Evolutionary conservation across 2,113 vertebrate genomes (phyloP).

Genomic region (Petroica traversi): DNA sequence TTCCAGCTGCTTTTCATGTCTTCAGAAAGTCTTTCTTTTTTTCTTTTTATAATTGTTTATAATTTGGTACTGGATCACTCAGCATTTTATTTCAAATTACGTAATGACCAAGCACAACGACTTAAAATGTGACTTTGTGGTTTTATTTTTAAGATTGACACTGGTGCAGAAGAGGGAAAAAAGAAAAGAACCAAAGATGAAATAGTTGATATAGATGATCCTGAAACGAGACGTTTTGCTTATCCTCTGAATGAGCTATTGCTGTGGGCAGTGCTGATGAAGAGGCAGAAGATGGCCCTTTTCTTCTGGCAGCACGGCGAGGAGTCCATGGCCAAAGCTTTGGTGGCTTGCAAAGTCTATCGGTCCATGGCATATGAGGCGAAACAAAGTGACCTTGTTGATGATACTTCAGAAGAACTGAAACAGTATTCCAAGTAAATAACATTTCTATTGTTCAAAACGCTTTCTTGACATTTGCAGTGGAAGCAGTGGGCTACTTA

Average conservation of each 20-base stretch:
- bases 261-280: constrained; percentile 98
- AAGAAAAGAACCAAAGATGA: constrained; percentile 95
- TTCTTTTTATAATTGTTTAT: background rate
- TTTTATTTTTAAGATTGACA: constrained; percentile 74
- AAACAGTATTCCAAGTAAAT: constrained; percentile 94
- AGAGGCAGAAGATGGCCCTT: constrained; percentile 96
- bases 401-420: constrained; percentile 94
- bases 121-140: background rate
- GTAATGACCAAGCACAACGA: background rate
- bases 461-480: background rate
- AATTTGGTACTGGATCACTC: background rate
- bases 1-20: background rate
- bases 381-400: constrained; percentile 96
- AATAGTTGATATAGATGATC: constrained; percentile 97
- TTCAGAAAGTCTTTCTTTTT: background rate
- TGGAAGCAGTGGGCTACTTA: background rate
- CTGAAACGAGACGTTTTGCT: constrained; percentile 91
- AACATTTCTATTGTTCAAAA: background rate
- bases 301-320: constrained; percentile 99
- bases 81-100: background rate
- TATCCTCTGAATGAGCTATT: constrained; percentile 97
- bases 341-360: constrained; percentile 96
- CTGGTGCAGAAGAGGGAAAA: constrained; percentile 86
- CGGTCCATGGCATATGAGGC: constrained; percentile 96
- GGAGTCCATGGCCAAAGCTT: constrained; percentile 97